These are phyloP conservation scores for Megaceryle maxima DNA, from an alignment of 2,113 vertebrate species.

Conservation along the genomic window DNA sequence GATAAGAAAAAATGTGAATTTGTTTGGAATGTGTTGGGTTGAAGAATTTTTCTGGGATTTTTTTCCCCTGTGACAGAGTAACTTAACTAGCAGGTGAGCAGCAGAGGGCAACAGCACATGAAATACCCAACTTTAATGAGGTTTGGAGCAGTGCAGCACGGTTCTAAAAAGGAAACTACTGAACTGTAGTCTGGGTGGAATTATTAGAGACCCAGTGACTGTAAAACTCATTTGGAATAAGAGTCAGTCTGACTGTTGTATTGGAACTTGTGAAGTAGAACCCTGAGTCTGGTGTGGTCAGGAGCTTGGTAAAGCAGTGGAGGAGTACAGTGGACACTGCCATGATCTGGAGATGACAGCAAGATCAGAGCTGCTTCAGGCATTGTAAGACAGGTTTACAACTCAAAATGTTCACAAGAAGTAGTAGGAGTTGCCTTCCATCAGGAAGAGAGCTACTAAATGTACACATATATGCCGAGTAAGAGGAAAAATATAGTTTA, in stretches of 20 bases:
- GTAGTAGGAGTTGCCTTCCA: background rate
- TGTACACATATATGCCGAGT: background rate
- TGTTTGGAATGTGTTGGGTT: background rate
- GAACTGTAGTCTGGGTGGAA: background rate
- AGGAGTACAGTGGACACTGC: background rate
- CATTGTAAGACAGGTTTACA: background rate
- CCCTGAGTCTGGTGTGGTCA: accelerated
- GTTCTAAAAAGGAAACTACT: background rate
- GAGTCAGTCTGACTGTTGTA: background rate
- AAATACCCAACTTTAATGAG: background rate
- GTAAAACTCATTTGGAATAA: background rate
- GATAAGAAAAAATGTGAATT: background rate
- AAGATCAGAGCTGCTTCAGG: background rate
- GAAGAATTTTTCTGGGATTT: background rate
- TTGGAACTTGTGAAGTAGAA: background rate
- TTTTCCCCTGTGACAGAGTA: background rate
- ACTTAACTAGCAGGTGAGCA: background rate
- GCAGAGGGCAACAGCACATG: background rate
- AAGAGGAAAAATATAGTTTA: background rate
- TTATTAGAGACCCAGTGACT: background rate
- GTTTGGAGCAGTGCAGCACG: background rate
- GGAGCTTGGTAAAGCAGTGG: background rate
- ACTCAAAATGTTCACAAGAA: background rate
- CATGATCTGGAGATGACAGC: background rate
- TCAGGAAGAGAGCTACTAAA: background rate